These are phyloP conservation scores for Gambelia wislizenii DNA, from an alignment of 2,797 vertebrate species.

Conservation along the genomic window DNA sequence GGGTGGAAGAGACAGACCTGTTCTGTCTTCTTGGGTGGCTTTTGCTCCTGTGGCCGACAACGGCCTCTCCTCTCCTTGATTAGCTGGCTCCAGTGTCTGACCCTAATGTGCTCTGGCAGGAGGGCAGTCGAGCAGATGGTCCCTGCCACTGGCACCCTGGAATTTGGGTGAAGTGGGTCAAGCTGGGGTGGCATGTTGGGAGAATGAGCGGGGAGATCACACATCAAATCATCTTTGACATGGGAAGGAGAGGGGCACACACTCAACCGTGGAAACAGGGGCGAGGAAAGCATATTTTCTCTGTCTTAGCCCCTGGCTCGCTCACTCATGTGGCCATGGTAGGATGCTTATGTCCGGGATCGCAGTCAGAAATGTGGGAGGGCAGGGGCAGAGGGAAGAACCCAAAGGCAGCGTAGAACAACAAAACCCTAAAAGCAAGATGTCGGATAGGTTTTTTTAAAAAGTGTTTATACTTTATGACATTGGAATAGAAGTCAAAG, in stretches of 20 bases:
- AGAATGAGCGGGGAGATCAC: slow-evolving; percentile 3
- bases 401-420: no score
- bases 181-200: slow-evolving; percentile 27
- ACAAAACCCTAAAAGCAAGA: background rate
- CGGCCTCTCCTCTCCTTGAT: slow-evolving; percentile 69
- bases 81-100: slow-evolving; percentile 72
- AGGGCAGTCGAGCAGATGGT: slow-evolving; percentile 88
- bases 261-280: fast-evolving
- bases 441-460: background rate
- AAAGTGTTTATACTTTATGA: background rate
- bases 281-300: slow-evolving; percentile 16
- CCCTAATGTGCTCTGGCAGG: slow-evolving; percentile 83
- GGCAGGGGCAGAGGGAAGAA: background rate
- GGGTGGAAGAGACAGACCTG: slow-evolving; percentile 62
- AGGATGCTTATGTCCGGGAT: background rate
- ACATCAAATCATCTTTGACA: slow-evolving; percentile 51
- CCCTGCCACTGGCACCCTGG: slow-evolving; percentile 84
- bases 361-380: background rate
- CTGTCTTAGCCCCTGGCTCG: slow-evolving; percentile 6
- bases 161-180: background rate
- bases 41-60: slow-evolving; percentile 51
- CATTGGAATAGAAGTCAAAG: background rate
- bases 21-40: slow-evolving; percentile 66
- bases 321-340: background rate
- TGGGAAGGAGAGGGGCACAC: slow-evolving; percentile 29